These are phyloP conservation scores for Matsumurasca onukii DNA, from an alignment of 1,140 invertebrate species.

Conservation along the genomic window DNA sequence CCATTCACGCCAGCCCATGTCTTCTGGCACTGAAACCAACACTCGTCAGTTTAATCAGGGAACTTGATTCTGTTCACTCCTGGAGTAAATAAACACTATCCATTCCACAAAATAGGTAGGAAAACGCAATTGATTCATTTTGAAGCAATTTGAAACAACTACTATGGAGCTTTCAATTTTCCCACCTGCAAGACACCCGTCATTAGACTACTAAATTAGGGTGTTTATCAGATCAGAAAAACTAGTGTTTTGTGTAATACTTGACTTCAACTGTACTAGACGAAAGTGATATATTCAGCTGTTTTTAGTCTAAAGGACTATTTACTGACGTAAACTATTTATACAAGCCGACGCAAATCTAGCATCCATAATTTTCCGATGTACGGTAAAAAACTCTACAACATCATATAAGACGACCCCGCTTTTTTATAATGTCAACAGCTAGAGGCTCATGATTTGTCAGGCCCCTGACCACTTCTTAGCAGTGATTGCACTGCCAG, in stretches of 20 bases:
- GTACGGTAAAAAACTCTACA: no score
- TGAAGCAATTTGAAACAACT: background rate
- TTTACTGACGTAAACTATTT: background rate
- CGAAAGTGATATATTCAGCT: background rate
- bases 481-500: no score
- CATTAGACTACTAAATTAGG: background rate
- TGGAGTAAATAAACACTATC: background rate
- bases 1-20: conserved; percentile 70
- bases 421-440: no score
- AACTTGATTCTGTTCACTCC: background rate
- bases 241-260: no score
- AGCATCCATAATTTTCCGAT: no score
- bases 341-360: no score
- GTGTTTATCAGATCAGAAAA: no score
- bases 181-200: background rate
- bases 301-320: background rate
- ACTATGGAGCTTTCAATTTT: background rate
- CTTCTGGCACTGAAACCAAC: conserved; percentile 56
- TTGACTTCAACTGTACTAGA: background rate
- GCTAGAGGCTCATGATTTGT: no score
- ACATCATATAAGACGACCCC: no score
- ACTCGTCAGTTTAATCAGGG: background rate
- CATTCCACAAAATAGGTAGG: background rate
- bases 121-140: background rate
- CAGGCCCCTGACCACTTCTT: no score